Evolutionary conservation across 2,113 vertebrate species (phyloP).

Genomic region (Azemiops feae): DNA sequence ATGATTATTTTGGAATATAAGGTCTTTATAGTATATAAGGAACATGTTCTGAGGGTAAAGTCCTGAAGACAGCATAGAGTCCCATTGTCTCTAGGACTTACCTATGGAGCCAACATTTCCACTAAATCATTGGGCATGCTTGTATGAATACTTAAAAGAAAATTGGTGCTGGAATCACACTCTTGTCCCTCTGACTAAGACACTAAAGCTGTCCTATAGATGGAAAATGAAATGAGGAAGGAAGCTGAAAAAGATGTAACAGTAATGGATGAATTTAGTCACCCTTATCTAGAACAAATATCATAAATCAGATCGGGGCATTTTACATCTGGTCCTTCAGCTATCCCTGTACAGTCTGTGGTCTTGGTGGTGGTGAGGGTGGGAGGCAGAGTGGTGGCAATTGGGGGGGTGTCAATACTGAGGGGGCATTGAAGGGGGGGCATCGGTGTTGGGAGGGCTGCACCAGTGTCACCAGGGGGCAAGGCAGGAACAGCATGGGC

Average conservation of each 20-base stretch:
- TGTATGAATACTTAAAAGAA: not conserved
- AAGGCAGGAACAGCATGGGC: not conserved
- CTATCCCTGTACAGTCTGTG: not conserved
- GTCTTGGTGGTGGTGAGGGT: not conserved
- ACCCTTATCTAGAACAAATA: not conserved
- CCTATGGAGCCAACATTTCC: not conserved
- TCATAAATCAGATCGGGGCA: not conserved
- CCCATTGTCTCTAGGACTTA: not conserved
- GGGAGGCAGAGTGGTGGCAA: not conserved
- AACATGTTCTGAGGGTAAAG: not conserved
- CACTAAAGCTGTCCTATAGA: not conserved
- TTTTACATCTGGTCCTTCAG: not conserved
- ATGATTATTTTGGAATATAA: not conserved
- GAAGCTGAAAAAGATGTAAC: not conserved
- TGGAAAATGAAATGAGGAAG: not conserved
- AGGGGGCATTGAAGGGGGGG: not conserved
- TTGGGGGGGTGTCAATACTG: too few relatives aligned
- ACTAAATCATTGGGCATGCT: not conserved
- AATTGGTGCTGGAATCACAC: not conserved
- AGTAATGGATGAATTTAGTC: not conserved
- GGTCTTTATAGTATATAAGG: not conserved
- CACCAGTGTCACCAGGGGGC: not conserved
- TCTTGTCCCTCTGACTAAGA: not conserved
- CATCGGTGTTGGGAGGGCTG: accelerated
- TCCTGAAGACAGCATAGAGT: not conserved